These are phyloP conservation scores for Subanguina moxae DNA, from an alignment of 1,140 invertebrate species.

Conservation along the genomic window DNA sequence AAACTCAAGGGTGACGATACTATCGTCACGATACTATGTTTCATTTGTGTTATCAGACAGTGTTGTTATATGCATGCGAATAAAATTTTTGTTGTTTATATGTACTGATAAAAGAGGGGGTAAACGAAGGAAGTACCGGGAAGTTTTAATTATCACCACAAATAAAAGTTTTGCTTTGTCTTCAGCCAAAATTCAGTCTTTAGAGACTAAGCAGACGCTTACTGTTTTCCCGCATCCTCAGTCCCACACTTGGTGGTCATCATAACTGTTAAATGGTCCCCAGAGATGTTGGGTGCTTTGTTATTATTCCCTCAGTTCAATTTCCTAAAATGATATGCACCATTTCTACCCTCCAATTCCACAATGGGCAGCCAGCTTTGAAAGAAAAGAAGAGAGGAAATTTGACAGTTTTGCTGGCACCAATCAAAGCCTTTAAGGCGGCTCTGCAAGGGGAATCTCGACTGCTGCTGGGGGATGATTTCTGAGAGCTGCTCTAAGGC, in stretches of 20 bases:
- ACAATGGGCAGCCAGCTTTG: background rate
- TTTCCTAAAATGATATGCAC: constrained; percentile 4
- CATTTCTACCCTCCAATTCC: background rate
- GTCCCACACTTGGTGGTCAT: background rate
- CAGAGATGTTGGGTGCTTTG: background rate
- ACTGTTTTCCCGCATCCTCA: background rate
- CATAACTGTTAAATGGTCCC: constrained; percentile 3
- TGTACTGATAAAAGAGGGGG: no score
- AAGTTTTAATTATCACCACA: constrained; percentile 2
- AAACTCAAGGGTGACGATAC: background rate
- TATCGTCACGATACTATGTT: no score
- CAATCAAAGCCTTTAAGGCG: constrained; percentile 4
- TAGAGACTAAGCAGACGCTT: background rate
- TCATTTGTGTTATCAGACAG: no score
- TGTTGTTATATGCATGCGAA: no score
- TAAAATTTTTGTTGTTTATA: no score
- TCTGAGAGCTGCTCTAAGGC: background rate
- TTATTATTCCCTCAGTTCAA: background rate
- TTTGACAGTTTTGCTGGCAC: constrained; percentile 1
- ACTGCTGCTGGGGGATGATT: background rate
- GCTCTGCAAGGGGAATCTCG: background rate
- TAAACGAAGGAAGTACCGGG: no score
- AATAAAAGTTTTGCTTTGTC: background rate
- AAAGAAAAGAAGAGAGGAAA: background rate
- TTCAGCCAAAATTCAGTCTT: background rate